A percentile compares a stretch with the other conserved stretches of the same genome.
Conservation (phyloP, 1,140 invertebrate genomes). For the Drosophila subpulchrella region DNA sequence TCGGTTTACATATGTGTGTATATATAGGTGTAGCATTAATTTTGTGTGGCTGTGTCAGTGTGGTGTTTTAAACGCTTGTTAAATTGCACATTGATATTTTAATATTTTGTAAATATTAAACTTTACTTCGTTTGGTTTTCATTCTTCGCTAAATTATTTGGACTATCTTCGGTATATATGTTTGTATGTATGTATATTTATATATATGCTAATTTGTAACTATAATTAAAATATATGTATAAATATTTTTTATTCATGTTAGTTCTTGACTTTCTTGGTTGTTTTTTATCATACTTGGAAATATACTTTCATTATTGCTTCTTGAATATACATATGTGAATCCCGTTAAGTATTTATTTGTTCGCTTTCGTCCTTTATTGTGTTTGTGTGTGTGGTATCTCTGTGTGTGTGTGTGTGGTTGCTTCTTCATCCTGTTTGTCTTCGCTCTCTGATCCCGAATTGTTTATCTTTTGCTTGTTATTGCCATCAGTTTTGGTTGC, state of each 20-base stretch:
- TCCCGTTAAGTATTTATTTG: conserved; percentile 48
- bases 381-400: conserved; percentile 19
- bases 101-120: conserved; percentile 83
- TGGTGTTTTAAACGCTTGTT: conserved; percentile 74
- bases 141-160: conserved; percentile 66
- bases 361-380: conserved; percentile 39
- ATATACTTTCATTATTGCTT: conserved; percentile 77
- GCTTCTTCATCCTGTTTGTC: conserved; percentile 18
- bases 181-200: conserved; percentile 65
- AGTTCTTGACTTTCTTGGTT: conserved; percentile 50
- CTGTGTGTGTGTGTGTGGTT: conserved; percentile 14
- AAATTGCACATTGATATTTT: conserved; percentile 81
- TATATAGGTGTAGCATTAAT: conserved; percentile 42
- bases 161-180: conserved; percentile 69
- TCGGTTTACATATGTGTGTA: conserved; percentile 44
- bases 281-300: conserved; percentile 59
- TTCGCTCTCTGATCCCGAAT: conserved; percentile 32
- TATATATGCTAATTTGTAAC: conserved; percentile 70
- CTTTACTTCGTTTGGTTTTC: conserved; percentile 52
- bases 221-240: conserved; percentile 75
- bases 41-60: conserved; percentile 35
- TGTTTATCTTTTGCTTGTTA: conserved; percentile 47
- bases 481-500: conserved; percentile 56
- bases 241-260: conserved; percentile 64
- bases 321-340: conserved; percentile 70